Evolutionary conservation across 2,797 vertebrate genomes (phyloP).

Genomic region (Poecile montanus): DNA sequence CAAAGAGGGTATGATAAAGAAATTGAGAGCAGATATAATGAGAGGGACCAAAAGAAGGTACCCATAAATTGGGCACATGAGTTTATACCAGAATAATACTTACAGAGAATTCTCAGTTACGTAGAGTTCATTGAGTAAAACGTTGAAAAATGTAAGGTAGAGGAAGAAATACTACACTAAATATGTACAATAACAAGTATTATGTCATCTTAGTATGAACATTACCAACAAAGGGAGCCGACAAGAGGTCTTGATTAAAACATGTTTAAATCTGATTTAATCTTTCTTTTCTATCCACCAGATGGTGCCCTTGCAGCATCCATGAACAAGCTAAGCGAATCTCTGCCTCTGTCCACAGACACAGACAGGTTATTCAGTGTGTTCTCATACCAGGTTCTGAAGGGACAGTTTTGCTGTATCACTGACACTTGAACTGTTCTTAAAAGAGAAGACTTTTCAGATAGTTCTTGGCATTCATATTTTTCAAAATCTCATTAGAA

Average conservation of each 20-base stretch:
- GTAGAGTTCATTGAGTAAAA: background rate
- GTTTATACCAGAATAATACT: background rate
- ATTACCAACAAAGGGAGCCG: background rate
- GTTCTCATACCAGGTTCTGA: background rate
- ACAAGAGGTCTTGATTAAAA: background rate
- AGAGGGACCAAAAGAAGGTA: rapidly evolving
- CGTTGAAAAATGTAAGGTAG: background rate
- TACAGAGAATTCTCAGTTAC: background rate
- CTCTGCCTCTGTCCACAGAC: background rate
- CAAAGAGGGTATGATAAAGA: background rate
- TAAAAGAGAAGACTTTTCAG: background rate
- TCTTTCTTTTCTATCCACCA: background rate
- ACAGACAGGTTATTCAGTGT: rapidly evolving
- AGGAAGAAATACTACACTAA: background rate
- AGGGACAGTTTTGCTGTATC: background rate
- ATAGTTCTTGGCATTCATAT: background rate
- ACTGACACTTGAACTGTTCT: background rate
- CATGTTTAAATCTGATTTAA: background rate
- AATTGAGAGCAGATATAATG: background rate
- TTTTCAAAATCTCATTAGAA: conserved; percentile 70
- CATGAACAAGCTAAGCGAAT: rapidly evolving
- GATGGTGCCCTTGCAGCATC: conserved; percentile 57
- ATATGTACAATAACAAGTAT: background rate
- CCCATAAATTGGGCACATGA: background rate
- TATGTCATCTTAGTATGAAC: background rate